phyloP scores from a whole-genome alignment of 1,140 invertebrate genomes.

The Antheraea mylitta region DNA sequence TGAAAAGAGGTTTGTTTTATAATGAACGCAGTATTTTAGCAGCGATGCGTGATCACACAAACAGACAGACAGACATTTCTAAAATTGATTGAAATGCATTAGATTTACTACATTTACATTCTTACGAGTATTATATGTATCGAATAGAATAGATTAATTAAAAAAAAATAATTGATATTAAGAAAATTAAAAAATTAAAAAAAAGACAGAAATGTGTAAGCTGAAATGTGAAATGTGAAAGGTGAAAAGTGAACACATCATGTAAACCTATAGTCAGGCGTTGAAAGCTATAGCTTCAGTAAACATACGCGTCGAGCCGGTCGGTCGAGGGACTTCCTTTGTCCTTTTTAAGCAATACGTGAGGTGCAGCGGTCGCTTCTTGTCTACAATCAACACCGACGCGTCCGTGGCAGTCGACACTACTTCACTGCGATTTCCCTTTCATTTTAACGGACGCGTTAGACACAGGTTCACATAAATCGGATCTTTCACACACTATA shows the following conservation, averaged over 20 bases:
- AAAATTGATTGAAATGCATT: too few species aligned
- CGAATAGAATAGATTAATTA: too few species aligned
- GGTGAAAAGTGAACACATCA: not conserved
- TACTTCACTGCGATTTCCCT: slow-evolving; percentile 56
- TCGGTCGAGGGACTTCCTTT: slow-evolving; percentile 26
- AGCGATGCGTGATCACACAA: too few species aligned
- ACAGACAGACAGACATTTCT: too few species aligned
- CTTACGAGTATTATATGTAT: too few species aligned
- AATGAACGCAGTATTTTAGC: too few species aligned
- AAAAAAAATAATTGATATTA: too few species aligned
- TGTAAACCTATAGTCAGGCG: not conserved
- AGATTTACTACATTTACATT: too few species aligned
- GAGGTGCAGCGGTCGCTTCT: not conserved
- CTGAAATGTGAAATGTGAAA: not conserved
- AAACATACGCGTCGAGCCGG: slow-evolving; percentile 12
- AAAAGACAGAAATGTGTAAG: too few species aligned
- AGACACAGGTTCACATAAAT: not conserved
- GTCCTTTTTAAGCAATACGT: slow-evolving; percentile 24
- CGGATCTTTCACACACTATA: not conserved
- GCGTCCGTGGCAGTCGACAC: not conserved
- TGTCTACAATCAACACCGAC: not conserved
- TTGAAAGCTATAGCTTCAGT: not conserved
- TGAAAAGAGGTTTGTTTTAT: too few species aligned
- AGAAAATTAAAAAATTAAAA: too few species aligned
- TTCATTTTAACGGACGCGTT: slow-evolving; percentile 33